A percentile compares a stretch with the other conserved stretches of the same genome.
Conservation (phyloP, 2,888 invertebrate species). For the Bembecia ichneumoniformis region DNA sequence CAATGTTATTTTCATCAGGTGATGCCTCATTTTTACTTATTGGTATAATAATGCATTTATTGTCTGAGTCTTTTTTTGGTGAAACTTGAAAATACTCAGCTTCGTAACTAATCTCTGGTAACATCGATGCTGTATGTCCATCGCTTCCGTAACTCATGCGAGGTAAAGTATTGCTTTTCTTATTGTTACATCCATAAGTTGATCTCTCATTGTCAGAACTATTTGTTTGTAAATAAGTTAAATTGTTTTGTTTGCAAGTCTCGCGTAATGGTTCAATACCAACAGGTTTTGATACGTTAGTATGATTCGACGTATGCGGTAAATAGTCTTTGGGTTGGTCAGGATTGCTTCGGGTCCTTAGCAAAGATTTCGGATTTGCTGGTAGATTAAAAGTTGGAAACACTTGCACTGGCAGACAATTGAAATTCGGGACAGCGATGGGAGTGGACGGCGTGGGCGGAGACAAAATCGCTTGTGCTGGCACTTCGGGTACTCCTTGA, state of each 20-base stretch:
- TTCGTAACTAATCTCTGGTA: conserved; percentile 44
- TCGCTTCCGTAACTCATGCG: conserved; percentile 29
- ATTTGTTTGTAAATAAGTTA: conserved; percentile 25
- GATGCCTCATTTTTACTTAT: neutral
- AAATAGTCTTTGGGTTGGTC: conserved; percentile 20
- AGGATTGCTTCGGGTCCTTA: conserved; percentile 54
- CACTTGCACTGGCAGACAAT: conserved; percentile 65
- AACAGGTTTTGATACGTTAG: conserved; percentile 12
- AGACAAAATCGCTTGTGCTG: conserved; percentile 63
- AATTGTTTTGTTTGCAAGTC: conserved; percentile 26
- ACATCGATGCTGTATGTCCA: conserved; percentile 18
- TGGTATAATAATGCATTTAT: neutral
- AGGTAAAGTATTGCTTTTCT: conserved; percentile 14
- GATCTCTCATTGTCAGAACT: conserved; percentile 26
- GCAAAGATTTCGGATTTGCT: conserved; percentile 75
- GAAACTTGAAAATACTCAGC: conserved; percentile 33
- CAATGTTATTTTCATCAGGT: neutral
- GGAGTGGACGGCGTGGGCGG: conserved; percentile 64
- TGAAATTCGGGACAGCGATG: conserved; percentile 53
- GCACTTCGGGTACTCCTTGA: conserved; percentile 80
- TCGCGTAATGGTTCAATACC: conserved; percentile 19
- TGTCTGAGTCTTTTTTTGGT: conserved; percentile 15
- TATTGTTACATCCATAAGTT: conserved; percentile 29
- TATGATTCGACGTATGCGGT: neutral
- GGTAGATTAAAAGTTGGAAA: conserved; percentile 78